Evolutionary conservation across 2,888 invertebrate species (phyloP).

Genomic region (Altica lythri): DNA sequence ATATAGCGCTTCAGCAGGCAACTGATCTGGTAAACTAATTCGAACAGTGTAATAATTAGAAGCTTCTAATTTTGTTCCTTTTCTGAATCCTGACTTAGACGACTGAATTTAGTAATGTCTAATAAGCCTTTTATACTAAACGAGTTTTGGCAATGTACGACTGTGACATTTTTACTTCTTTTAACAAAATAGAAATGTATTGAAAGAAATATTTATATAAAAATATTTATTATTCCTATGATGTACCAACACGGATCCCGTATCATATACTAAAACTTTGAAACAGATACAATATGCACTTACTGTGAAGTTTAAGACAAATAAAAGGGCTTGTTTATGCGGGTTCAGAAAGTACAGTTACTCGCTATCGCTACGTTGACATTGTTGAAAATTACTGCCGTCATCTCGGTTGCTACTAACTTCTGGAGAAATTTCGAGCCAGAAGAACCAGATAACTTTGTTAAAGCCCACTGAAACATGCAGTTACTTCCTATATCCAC

Average conservation of each 20-base stretch:
- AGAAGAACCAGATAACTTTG: constrained; percentile 22
- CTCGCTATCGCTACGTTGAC: constrained; percentile 7
- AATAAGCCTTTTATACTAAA: too few relatives aligned
- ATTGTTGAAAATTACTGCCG: constrained; percentile 21
- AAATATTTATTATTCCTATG: neutral
- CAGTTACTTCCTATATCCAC: neutral
- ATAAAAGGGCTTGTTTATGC: constrained; percentile 24
- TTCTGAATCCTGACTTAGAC: too few relatives aligned
- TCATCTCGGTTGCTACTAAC: constrained; percentile 14
- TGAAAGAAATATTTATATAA: neutral
- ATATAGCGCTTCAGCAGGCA: too few relatives aligned
- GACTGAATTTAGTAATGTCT: too few relatives aligned
- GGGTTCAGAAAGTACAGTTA: constrained; percentile 10
- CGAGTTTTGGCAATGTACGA: too few relatives aligned
- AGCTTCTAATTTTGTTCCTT: too few relatives aligned
- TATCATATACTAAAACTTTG: neutral
- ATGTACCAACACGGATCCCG: neutral
- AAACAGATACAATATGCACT: constrained; percentile 2
- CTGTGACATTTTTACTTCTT: too few relatives aligned
- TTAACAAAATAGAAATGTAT: too few relatives aligned
- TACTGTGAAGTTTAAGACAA: constrained; percentile 12
- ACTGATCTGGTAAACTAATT: too few relatives aligned
- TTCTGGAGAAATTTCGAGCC: constrained; percentile 3
- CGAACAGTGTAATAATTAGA: too few relatives aligned
- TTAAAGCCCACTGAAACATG: constrained; percentile 11